Evolutionary conservation across 64 coral and sea anemone species (phyloP).

Genomic region (Actinia tenebrosa): DNA sequence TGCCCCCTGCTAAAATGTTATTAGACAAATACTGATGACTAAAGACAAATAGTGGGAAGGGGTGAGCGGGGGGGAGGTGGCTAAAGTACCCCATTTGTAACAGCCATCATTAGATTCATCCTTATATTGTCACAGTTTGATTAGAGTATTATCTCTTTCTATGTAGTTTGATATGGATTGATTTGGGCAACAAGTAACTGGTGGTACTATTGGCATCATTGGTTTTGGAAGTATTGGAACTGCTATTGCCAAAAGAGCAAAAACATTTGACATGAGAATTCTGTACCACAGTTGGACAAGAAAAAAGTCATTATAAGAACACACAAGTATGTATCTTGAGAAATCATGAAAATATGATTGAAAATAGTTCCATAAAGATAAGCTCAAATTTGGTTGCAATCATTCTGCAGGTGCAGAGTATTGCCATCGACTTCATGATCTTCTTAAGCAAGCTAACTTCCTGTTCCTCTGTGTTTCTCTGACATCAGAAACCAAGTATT

Average conservation of each 20-base stretch:
- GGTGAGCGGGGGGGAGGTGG: no score
- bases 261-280: conserved; percentile 41
- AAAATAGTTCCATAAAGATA: no score
- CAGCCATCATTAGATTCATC: no score
- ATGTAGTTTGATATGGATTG: neutral
- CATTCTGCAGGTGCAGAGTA: conserved; percentile 32
- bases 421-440: conserved; percentile 17
- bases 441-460: conserved; percentile 45
- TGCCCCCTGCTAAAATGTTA: no score
- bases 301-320: conserved; percentile 8
- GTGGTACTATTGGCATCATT: conserved; percentile 50
- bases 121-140: no score
- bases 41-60: no score
- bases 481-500: conserved; percentile 31
- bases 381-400: no score
- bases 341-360: no score
- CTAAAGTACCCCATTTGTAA: no score
- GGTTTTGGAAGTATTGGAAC: conserved; percentile 35
- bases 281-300: conserved; percentile 38
- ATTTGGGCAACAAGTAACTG: conserved; percentile 23
- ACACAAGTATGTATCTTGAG: conserved; percentile 9
- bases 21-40: no score
- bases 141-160: no score
- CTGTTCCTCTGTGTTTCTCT: conserved; percentile 27
- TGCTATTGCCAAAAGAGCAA: conserved; percentile 48